A percentile compares a stretch with the other conserved stretches of the same genome.
phyloP scores from a whole-genome alignment of 2,797 vertebrate genomes.

The Enteromius afrohamiltoni region DNA sequence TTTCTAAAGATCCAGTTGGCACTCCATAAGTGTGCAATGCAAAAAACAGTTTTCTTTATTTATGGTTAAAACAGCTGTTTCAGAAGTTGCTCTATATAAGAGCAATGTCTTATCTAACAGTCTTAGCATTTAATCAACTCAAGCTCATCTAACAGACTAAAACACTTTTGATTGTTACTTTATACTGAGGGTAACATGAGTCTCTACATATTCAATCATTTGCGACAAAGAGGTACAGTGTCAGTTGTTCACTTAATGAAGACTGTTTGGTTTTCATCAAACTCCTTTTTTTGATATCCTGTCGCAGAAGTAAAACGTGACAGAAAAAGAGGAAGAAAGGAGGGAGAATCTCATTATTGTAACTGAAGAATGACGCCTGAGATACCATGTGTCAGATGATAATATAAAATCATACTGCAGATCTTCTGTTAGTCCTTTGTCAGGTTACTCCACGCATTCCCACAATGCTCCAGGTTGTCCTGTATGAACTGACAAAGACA shows the following conservation, averaged over 20 bases:
- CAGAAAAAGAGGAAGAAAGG: conserved; percentile 21
- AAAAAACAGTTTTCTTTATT: conserved; percentile 62
- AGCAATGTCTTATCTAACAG: background rate
- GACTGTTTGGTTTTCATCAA: conserved; percentile 45
- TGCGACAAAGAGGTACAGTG: conserved; percentile 32
- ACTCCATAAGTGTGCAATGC: conserved; percentile 73
- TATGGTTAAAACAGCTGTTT: conserved; percentile 17
- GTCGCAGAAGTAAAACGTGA: conserved; percentile 19
- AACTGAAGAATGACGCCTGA: conserved; percentile 55
- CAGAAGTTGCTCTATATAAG: background rate
- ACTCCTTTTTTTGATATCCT: conserved; percentile 52
- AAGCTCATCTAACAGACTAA: background rate
- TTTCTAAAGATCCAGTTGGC: conserved; percentile 75
- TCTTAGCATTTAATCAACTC: conserved; percentile 3
- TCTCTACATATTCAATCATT: background rate
- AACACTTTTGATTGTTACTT: background rate
- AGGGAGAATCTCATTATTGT: conserved; percentile 62
- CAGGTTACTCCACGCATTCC: conserved; percentile 67
- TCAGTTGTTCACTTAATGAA: conserved; percentile 41
- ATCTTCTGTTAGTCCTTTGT: conserved; percentile 65
- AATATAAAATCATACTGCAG: conserved; percentile 54
- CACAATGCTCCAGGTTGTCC: conserved; percentile 77
- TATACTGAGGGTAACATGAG: background rate
- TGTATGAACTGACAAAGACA: conserved; percentile 75
- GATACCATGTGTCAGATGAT: conserved; percentile 61